Evolutionary conservation across 2,113 vertebrate genomes (phyloP), one percentile per base, ranked within the genome.

Genomic region (Helogale parvula): DNA sequence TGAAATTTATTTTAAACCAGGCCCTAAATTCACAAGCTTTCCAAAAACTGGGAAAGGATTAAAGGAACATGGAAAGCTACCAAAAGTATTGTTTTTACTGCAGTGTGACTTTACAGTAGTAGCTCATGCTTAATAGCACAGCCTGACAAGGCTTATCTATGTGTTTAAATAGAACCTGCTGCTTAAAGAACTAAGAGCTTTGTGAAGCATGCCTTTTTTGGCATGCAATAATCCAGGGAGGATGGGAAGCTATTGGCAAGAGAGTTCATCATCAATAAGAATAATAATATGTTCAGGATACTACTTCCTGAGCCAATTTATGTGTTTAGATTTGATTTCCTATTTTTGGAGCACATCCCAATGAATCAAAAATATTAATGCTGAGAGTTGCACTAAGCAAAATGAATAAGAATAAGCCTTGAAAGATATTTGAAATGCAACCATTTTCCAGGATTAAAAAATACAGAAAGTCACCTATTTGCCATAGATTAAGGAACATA

Each of bases 131-230:
- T 76, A 79, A 77, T 47, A 92, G 91, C 31, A 63, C 74, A 88
- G 83, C 45, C 87, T 96, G 86, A 93, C 95, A 90, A 38, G 7
- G n/a, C 92, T 90, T 96, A 88, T 86, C 88, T 81, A 11, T 79
- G 79, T 38, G 84, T 95, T 98, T 97, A 97, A 97, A 97, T 96
- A 97, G 96, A 93, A 96, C 27, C 90, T 97, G 65, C n/a, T 31
- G 54, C 63, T 88, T 63, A 93, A 89, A 88, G 93, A 93, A 79
- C 45, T 38, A 87, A 83, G 33, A 71, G 72, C 86, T 71, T 68
- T 57, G 12, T n/a, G 87, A 97, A 97, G 85, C 80, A 89, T 89
- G 91, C 89, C 93, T 95, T 96, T 97, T 95, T 86, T 69, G 96
- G 71, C 72, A 92, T 83, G 41, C 83, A 94, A 81, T 94, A 84